Evolutionary conservation across 1,140 invertebrate species (phyloP).

Genomic region (Aplysia californica): DNA sequence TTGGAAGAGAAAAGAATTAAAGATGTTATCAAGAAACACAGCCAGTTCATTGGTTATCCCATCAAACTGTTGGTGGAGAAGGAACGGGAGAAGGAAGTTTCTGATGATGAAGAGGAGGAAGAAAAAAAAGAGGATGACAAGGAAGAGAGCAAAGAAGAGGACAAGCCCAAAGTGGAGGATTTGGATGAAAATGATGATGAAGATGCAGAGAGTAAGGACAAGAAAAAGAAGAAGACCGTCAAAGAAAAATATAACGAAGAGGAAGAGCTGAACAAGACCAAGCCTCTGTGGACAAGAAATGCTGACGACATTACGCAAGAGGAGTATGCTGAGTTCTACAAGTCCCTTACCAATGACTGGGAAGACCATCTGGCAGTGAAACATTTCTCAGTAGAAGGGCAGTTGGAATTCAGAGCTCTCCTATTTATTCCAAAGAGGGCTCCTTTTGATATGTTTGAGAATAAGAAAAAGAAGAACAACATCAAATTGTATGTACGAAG

Average conservation of each 20-base stretch:
- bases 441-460: conserved; percentile 98
- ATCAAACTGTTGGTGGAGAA: conserved; percentile 97
- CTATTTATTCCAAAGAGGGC: conserved; percentile 94
- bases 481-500: conserved; percentile 97
- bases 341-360: conserved; percentile 98
- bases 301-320: conserved; percentile 97
- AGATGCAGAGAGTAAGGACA: conserved; percentile 75
- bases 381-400: conserved; percentile 98
- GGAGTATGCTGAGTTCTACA: conserved; percentile 99
- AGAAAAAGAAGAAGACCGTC: conserved; percentile 85
- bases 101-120: not conserved
- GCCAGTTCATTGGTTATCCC: conserved; percentile 99
- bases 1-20: conserved; percentile 94
- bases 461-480: conserved; percentile 98
- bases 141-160: conserved; percentile 73
- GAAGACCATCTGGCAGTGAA: conserved; percentile 98
- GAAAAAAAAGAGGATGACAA: not conserved
- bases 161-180: conserved; percentile 91
- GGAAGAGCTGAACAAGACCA: conserved; percentile 99
- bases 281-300: conserved; percentile 98
- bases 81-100: conserved; percentile 50
- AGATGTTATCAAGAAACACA: conserved; percentile 97
- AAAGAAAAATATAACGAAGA: conserved; percentile 98
- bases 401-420: conserved; percentile 95
- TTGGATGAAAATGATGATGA: conserved; percentile 81